Evolutionary conservation across 2,888 invertebrate genomes (phyloP), one percentile per base, ranked within the genome.

Genomic region (Agrotis clavis): DNA sequence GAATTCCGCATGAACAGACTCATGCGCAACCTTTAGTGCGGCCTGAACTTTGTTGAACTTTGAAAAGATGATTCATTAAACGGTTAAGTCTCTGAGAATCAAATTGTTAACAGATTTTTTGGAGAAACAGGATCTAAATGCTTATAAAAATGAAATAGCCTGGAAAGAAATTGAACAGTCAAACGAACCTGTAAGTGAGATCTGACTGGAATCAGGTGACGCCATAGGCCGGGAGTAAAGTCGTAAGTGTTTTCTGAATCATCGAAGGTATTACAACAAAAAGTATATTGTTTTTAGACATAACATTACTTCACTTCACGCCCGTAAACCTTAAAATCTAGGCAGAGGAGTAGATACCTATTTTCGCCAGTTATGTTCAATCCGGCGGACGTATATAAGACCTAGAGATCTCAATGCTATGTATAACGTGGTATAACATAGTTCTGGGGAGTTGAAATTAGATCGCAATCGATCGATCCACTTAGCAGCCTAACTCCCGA

Each of bases 1-100:
- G 56, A 14, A 68, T 75, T 50, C 30, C 45, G 35, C 16, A 19
- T n/a, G n/a, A 16, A 51, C 51, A 48, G 47, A 57, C 13, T 18
- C 13, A 51, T 13, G 19, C 14, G 59, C 0, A 21, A 14, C 16
- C 19, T 21, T 50, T 77, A 30, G 56, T 16, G 7, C 19, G 35
- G 7, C 19, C 45, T 74, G 60, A 69, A 70, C 54, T 77, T 45
- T 0, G 13, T 48, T 59, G n/a, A 77, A 62, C 30, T 51, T 2
- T 13, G 6, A 13, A 9, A 71, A 50, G 16, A 16, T 54, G 53
- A 47, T 48, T 48, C 19, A 56, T 19, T 41, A 11, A 45, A 30
- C 7, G 3, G 16, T 2, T 25, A 41, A 19, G 14, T 21, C 30
- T 13, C 9, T 5, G 2, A 14, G 5, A 2, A 4, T 14, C 45